A percentile compares a stretch with the other conserved stretches of the same genome.
Conservation (phyloP, 2,888 invertebrate species). For the Drosophila anomalata region DNA sequence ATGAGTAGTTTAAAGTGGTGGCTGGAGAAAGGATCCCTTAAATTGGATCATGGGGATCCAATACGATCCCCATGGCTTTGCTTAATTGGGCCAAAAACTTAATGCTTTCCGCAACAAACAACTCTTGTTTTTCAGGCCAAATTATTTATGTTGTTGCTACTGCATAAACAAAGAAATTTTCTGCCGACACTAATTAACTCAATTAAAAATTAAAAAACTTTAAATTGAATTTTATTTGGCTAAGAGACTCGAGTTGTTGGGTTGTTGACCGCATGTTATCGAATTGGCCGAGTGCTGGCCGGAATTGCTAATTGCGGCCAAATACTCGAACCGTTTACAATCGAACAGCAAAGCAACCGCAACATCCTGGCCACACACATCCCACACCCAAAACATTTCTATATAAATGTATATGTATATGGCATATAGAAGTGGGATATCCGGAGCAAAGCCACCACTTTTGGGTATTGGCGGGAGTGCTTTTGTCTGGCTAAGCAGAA, state of each 20-base stretch:
- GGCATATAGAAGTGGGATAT: neutral
- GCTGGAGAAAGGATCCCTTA: neutral
- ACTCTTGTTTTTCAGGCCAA: slow-evolving; percentile 3
- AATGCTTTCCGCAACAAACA: slow-evolving; percentile 22
- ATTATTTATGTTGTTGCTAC: slow-evolving; percentile 35
- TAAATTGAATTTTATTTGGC: slow-evolving; percentile 56
- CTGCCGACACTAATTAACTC: slow-evolving; percentile 64
- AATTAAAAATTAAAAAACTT: slow-evolving; percentile 74
- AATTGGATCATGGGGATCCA: neutral
- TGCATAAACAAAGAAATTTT: slow-evolving; percentile 71
- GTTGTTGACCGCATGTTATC: slow-evolving; percentile 56
- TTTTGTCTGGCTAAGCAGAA: slow-evolving; percentile 23
- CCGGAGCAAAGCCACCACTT: slow-evolving; percentile 17
- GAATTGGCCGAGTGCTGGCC: slow-evolving; percentile 46
- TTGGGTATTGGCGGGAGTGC: slow-evolving; percentile 11
- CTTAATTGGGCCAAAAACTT: slow-evolving; percentile 61
- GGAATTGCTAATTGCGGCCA: slow-evolving; percentile 62
- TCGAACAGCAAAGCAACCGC: slow-evolving; percentile 52
- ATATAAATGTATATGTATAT: slow-evolving; percentile 3
- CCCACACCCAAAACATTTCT: slow-evolving; percentile 29
- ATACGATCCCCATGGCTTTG: slow-evolving; percentile 1
- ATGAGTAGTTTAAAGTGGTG: neutral
- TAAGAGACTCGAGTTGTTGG: slow-evolving; percentile 1
- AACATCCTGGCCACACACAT: slow-evolving; percentile 19
- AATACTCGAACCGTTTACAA: slow-evolving; percentile 12